Evolutionary conservation across 2,797 vertebrate genomes (phyloP).

Genomic region (Rhynchotus rufescens): DNA sequence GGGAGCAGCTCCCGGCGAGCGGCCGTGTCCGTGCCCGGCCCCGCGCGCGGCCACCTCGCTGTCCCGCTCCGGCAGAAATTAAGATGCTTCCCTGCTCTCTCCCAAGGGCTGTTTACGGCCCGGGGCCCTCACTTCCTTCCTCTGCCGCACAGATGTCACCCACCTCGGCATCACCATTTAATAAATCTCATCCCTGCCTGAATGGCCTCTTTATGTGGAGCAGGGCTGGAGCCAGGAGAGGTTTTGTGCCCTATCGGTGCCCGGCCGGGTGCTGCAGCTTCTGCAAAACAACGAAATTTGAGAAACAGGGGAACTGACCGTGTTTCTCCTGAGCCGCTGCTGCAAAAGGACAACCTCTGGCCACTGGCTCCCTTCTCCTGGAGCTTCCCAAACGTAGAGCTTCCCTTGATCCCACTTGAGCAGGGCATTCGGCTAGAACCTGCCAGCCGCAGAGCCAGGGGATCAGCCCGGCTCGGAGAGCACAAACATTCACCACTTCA

Average conservation of each 20-base stretch:
- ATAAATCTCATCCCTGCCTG: background rate
- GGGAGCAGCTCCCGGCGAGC: slow-evolving; percentile 13
- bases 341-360: background rate
- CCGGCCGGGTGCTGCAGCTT: background rate
- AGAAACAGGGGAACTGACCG: background rate
- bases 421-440: background rate
- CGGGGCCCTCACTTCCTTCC: slow-evolving; percentile 11
- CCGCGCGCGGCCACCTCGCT: background rate
- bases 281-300: fast-evolving
- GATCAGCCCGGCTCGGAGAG: background rate
- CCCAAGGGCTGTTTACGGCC: background rate
- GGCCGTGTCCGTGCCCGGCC: background rate
- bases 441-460: too few species aligned
- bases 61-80: background rate
- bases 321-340: fast-evolving
- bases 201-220: background rate
- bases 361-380: fast-evolving
- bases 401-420: background rate
- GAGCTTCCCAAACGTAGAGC: background rate
- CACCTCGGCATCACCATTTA: slow-evolving; percentile 13
- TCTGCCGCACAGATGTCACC: background rate
- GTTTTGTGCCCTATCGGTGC: background rate
- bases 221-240: fast-evolving
- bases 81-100: background rate
- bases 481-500: background rate